Evolutionary conservation across 2,888 invertebrate species (phyloP).

Genomic region (Palloptera scutellata): DNA sequence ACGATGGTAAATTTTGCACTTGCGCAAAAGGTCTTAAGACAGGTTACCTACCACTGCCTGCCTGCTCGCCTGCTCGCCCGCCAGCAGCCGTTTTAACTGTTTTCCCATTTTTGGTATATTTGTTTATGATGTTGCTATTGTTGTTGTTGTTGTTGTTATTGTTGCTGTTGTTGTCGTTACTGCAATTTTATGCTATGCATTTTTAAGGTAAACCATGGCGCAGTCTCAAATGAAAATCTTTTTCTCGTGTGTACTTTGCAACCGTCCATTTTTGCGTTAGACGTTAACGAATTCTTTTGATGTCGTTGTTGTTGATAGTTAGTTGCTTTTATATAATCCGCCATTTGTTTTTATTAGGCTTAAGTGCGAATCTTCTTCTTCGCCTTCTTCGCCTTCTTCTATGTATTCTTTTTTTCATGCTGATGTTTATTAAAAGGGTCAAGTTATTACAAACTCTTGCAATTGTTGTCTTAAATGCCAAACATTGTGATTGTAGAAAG

Average conservation of each 20-base stretch:
- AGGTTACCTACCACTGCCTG: conserved; percentile 52
- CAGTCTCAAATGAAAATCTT: no score
- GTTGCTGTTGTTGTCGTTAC: conserved; percentile 28
- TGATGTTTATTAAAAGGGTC: no score
- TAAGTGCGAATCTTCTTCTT: no score
- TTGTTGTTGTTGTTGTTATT: conserved; percentile 7
- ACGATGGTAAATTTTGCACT: conserved; percentile 45
- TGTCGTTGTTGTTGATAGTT: conserved; percentile 3
- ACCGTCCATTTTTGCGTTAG: no score
- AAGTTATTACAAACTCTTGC: no score
- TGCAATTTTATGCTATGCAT: conserved; percentile 4
- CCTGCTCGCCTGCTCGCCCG: conserved; percentile 28
- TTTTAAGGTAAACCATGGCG: no score
- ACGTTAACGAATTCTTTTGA: neutral
- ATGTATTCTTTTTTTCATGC: no score
- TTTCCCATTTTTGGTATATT: conserved; percentile 2
- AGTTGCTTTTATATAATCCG: conserved; percentile 19
- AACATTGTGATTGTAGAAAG: no score
- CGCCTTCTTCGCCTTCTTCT: no score
- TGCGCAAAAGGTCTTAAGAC: conserved; percentile 58
- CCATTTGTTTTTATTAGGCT: neutral
- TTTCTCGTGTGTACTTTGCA: no score
- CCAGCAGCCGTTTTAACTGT: conserved; percentile 12
- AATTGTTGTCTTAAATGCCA: no score
- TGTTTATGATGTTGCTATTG: conserved; percentile 19